Evolutionary conservation across 2,797 vertebrate species (phyloP).

Genomic region (Cichlasoma orientale): DNA sequence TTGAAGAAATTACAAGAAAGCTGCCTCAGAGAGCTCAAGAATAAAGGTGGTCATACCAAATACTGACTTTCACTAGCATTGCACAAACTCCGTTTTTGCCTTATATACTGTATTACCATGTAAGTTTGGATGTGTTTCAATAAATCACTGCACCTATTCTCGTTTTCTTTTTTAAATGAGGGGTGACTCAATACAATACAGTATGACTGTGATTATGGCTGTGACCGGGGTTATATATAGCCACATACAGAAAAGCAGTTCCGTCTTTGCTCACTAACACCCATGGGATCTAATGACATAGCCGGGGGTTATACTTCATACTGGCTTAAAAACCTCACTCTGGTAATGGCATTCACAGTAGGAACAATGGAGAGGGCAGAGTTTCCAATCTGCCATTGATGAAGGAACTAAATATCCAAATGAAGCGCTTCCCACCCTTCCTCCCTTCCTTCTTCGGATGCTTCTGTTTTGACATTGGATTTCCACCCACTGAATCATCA

Average conservation of each 20-base stretch:
- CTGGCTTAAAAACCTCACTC: constrained; percentile 59
- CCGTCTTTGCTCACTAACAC: constrained; percentile 48
- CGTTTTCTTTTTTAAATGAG: neutral
- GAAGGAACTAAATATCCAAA: constrained; percentile 45
- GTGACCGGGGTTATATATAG: constrained; percentile 65
- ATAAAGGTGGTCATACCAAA: neutral
- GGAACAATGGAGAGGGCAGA: constrained; percentile 15
- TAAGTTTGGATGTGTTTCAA: neutral
- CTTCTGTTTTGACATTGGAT: constrained; percentile 35
- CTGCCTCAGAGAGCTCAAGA: neutral
- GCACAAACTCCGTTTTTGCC: neutral
- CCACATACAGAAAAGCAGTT: constrained; percentile 35
- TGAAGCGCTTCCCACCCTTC: constrained; percentile 5
- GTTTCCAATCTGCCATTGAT: constrained; percentile 29
- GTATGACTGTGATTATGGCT: constrained; percentile 40
- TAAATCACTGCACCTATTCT: neutral
- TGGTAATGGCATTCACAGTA: constrained; percentile 39
- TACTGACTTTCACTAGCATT: neutral
- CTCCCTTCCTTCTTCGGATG: neutral
- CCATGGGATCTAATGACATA: constrained; percentile 66
- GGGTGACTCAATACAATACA: neutral
- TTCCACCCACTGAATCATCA: constrained; percentile 13
- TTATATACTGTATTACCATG: neutral
- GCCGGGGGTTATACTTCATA: constrained; percentile 55
- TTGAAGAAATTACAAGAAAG: neutral